phyloP scores from a whole-genome alignment of 2,888 invertebrate species.

The Pheosia tremula region DNA sequence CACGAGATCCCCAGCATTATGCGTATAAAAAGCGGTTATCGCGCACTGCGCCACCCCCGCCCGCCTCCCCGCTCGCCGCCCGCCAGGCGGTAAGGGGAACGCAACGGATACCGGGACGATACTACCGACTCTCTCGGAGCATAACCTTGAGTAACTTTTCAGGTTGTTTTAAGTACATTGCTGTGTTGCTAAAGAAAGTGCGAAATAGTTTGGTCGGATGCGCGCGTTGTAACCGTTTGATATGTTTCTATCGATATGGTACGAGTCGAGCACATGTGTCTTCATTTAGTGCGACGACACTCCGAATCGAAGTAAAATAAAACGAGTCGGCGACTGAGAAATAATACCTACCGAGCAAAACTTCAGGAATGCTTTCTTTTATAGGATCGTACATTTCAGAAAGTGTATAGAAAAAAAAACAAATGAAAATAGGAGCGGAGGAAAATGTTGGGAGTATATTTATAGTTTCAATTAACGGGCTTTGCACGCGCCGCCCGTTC shows the following conservation, averaged over 20 bases:
- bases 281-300: conserved; percentile 45
- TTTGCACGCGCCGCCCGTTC: conserved; percentile 61
- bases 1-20: conserved; percentile 79
- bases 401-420: conserved; percentile 51
- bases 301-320: conserved; percentile 30
- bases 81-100: conserved; percentile 36
- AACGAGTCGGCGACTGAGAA: conserved; percentile 8
- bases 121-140: conserved; percentile 51
- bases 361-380: conserved; percentile 43
- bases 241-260: conserved; percentile 26
- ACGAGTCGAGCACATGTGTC: conserved; percentile 50
- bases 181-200: conserved; percentile 52
- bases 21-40: conserved; percentile 84
- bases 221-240: conserved; percentile 41
- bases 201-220: conserved; percentile 36
- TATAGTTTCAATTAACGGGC: conserved; percentile 79
- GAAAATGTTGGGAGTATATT: conserved; percentile 70
- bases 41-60: conserved; percentile 49
- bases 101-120: conserved; percentile 45
- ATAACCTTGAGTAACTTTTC: conserved; percentile 61
- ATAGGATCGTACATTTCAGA: conserved; percentile 40
- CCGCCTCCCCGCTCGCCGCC: conserved; percentile 18
- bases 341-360: conserved; percentile 23
- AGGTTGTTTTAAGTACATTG: conserved; percentile 67
- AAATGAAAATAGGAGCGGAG: conserved; percentile 61